phyloP scores from a whole-genome alignment of 2,888 invertebrate genomes.

The Polyommatus iphigenia region DNA sequence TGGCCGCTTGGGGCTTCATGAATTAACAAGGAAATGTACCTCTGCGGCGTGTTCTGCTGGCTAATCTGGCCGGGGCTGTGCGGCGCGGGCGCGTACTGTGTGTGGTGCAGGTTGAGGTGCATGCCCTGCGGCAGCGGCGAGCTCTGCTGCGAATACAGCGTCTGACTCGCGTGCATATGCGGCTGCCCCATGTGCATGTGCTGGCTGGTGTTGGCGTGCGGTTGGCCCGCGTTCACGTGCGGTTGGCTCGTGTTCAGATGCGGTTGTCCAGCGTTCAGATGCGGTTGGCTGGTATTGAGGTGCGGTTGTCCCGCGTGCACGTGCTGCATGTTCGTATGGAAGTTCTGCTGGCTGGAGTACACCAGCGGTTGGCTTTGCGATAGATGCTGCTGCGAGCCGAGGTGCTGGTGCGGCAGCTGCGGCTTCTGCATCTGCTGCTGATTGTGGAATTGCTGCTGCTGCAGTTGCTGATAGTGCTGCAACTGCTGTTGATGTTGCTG shows the following conservation, averaged over 20 bases:
- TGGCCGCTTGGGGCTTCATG: too few species aligned
- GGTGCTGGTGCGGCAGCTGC: constrained; percentile 37
- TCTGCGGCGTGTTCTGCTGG: constrained; percentile 55
- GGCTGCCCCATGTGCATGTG: constrained; percentile 32
- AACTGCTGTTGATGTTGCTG: constrained; percentile 54
- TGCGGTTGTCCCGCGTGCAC: not conserved
- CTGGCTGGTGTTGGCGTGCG: constrained; percentile 35
- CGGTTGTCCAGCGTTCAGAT: not conserved
- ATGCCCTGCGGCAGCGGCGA: constrained; percentile 47
- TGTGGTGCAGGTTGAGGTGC: constrained; percentile 44
- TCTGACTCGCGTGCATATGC: constrained; percentile 39
- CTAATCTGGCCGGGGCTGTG: constrained; percentile 46
- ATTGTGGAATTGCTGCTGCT: constrained; percentile 42
- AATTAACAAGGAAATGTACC: too few species aligned
- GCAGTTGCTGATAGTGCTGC: constrained; percentile 50
- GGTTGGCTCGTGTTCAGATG: not conserved
- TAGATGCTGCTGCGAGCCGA: constrained; percentile 34
- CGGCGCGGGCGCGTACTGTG: constrained; percentile 41
- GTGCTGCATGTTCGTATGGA: not conserved
- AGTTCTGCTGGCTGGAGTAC: constrained; percentile 18
- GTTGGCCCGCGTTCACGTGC: not conserved
- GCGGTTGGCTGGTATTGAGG: constrained; percentile 3
- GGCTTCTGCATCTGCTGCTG: constrained; percentile 39
- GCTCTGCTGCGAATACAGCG: constrained; percentile 52
- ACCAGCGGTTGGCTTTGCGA: constrained; percentile 25